phyloP scores from a whole-genome alignment of 2,888 invertebrate genomes.

The Stenodema calcarata region DNA sequence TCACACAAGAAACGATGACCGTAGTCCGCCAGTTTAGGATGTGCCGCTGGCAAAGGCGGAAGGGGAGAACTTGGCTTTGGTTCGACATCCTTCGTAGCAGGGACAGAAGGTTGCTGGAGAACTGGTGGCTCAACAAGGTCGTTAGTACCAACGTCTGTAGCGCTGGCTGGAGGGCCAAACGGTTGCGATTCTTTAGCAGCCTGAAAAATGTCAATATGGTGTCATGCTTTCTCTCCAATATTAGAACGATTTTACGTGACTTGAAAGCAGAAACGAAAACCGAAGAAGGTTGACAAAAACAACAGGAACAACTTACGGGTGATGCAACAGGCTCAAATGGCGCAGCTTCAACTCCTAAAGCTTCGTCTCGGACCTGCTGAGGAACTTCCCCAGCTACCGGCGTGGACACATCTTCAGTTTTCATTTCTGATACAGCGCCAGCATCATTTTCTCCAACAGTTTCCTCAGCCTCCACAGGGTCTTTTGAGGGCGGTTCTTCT shows the following conservation, averaged over 20 bases:
- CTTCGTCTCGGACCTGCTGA: neutral
- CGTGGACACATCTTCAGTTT: neutral
- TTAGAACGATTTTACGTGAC: too few species aligned
- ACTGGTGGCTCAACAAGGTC: neutral
- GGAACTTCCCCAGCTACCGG: neutral
- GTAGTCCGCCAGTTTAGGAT: neutral
- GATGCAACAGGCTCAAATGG: neutral
- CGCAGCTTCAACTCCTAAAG: neutral
- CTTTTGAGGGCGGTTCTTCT: neutral
- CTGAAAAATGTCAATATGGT: neutral
- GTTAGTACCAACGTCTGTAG: too few species aligned
- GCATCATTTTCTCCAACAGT: neutral
- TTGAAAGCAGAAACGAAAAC: too few species aligned
- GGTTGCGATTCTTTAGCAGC: neutral
- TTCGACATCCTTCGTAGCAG: neutral
- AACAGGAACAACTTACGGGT: neutral
- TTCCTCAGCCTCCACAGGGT: neutral
- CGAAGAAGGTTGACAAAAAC: too few species aligned
- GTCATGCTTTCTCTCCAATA: neutral
- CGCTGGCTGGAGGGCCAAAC: too few species aligned
- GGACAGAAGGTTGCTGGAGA: neutral
- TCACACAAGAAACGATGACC: slow-evolving; percentile 43
- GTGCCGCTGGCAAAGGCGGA: neutral
- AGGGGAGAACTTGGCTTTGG: neutral
- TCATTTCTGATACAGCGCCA: neutral